Base-by-base conservation (phyloP, 2,113 vertebrate species). In the Chroicocephalus ridibundus region DNA sequence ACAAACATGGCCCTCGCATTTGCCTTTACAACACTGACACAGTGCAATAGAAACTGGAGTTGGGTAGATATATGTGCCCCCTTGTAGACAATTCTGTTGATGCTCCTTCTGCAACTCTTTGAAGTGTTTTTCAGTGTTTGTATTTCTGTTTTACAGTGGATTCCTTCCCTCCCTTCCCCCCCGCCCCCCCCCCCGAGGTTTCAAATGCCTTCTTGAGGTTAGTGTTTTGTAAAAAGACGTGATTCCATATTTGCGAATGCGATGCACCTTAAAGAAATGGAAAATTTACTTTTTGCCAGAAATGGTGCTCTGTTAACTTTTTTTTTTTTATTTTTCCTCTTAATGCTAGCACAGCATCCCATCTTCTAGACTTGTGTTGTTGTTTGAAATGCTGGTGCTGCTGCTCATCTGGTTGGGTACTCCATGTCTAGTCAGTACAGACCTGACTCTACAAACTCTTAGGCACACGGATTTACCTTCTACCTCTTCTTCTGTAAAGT, bases 111-210 rank as follows among this genome's bases (percentile, higher is more conserved):
- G 66, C 74, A 92, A 91, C 91, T 94, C 91, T 89, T 91, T 21
- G 20, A 92, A 82, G 49, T 83, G 31, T 47, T 90, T 57, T 62
- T 78, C 34, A 0, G 3, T 78, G 60, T 68, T 81, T 47, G 11
- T 47, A 5, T 64, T 82, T 54, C 51, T 84, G 19, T 25, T 44
- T 47, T 19, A 8, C 32, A 31, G 46, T n/a, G 27, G 17, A 27
- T 42, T 26, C 11, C 8, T 2, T 5, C 13, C 6, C 7, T 11
- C 6, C 11, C 0, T 0, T 6, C 19, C 17, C 9, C 5, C 6
- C 10, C 40, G 13, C 7, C 5, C 12, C 5, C 18, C 0, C 1
- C 13, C 18, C 29, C 7, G 88, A 36, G 17, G 31, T 38, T 71
- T 82, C 61, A 58, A 2, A 2, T 34, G 22, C 10, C 5, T 58